Base-by-base conservation (phyloP, 2,888 invertebrate species). In the Panzeria rudis region DNA sequence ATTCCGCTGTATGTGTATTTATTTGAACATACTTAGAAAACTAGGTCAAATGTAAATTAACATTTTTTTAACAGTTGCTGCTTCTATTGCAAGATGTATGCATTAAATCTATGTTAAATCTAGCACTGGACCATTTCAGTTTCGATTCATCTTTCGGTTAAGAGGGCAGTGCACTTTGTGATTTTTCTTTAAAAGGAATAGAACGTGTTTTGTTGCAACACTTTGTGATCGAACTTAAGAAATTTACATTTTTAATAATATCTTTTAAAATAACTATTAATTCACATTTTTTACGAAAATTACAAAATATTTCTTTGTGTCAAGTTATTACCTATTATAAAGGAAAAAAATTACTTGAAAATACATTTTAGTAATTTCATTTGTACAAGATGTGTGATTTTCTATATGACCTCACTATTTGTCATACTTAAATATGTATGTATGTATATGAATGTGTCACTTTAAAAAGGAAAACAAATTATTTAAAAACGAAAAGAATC, bases 121-220 rank as follows among this genome's bases (percentile, higher is more conserved):
- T 85, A 82, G 25, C 47, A 69, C 72, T 83, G 83, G 54, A 86
- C 87, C 86, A 88, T 88, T 89, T 89, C 87, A 89, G 88, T 88
- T 88, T 88, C 89, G 89, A 89, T 89, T 88, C 87, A 87, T 89
- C 89, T 88, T 89, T 90, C 89, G 89, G 89, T 89, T 89, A 89
- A 88, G 88, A 90, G 90, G 90, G 88, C 90, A 91, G 88, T 91
- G 91, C 90, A 90, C 90, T 91, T 89, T 89, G 87, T 86, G 87
- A 89, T 88, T 89, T 90, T 89, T 88, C 88, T 89, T 89, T 86
- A 88, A 88, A 88, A 86, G 86, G 89, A 89, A 88, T 88, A 87
- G 88, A 89, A 77, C 82, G 73, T 52, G 64, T 64, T 54, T 9
- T 52, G 54, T n/a, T 62, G 61, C 68, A 82, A 61, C 47, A n/a